These are phyloP conservation scores for Trissonchulus latispiculum DNA, from an alignment of 2,888 invertebrate genomes.

Conservation along the genomic window DNA sequence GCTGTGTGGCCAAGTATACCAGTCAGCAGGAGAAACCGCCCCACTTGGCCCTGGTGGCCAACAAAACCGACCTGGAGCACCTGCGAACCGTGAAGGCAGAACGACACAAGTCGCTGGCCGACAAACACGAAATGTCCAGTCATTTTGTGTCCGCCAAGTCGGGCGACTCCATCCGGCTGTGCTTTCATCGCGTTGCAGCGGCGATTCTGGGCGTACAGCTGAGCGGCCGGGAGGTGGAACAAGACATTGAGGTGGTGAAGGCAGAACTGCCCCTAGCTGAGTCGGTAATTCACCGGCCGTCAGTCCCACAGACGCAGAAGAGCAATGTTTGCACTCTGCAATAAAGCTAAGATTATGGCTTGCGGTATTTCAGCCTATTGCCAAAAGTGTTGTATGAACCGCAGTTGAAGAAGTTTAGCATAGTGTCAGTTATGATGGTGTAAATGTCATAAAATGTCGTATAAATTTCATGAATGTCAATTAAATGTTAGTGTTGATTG, in stretches of 20 bases:
- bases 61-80: slow-evolving; percentile 52
- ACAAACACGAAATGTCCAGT: slow-evolving; percentile 47
- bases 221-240: slow-evolving; percentile 58
- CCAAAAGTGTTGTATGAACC: too few species aligned
- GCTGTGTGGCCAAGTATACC: slow-evolving; percentile 45
- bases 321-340: slow-evolving; percentile 16
- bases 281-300: not conserved
- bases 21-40: slow-evolving; percentile 44
- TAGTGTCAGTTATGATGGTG: too few species aligned
- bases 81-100: slow-evolving; percentile 49
- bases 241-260: slow-evolving; percentile 57
- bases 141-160: slow-evolving; percentile 52
- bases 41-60: slow-evolving; percentile 50
- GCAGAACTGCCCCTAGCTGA: slow-evolving; percentile 52
- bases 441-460: too few species aligned
- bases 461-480: too few species aligned
- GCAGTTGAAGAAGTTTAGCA: too few species aligned
- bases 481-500: too few species aligned
- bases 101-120: slow-evolving; percentile 48
- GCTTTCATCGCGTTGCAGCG: slow-evolving; percentile 61
- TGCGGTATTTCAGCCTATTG: too few species aligned
- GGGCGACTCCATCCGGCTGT: slow-evolving; percentile 49
- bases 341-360: not conserved
- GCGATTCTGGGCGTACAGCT: slow-evolving; percentile 58
- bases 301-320: not conserved